Evolutionary conservation across 2,888 invertebrate genomes (phyloP).

Genomic region (Drosophila engyochracea): DNA sequence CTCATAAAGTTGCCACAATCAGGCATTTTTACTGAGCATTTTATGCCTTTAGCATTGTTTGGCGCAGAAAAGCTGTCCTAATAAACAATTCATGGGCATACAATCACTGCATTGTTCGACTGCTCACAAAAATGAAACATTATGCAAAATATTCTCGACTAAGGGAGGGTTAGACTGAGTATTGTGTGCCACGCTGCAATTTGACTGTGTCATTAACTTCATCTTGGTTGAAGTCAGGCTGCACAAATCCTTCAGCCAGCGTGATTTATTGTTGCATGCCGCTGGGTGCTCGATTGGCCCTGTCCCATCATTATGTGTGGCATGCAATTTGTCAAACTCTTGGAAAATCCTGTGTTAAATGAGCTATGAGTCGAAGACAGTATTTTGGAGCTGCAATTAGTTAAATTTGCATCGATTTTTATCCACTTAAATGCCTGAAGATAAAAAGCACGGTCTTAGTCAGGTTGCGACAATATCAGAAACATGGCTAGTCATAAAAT

Average conservation of each 20-base stretch:
- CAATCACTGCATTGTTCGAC: constrained; percentile 36
- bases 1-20: constrained; percentile 2
- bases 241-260: constrained; percentile 28
- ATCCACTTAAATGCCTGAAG: constrained; percentile 6
- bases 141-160: constrained; percentile 28
- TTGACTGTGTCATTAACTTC: constrained; percentile 42
- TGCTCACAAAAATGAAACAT: constrained; percentile 25
- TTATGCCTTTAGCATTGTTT: constrained; percentile 11
- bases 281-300: constrained; percentile 21
- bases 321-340: constrained; percentile 54
- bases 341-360: constrained; percentile 27
- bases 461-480: constrained; percentile 8
- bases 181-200: constrained; percentile 28
- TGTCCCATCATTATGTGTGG: constrained; percentile 36
- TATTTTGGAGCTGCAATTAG: constrained; percentile 36
- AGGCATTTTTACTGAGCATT: background rate
- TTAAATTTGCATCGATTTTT: background rate
- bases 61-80: constrained; percentile 19
- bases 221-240: constrained; percentile 26
- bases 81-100: constrained; percentile 25
- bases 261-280: constrained; percentile 45
- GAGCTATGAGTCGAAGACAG: constrained; percentile 20
- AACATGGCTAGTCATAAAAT: constrained; percentile 23
- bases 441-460: constrained; percentile 3
- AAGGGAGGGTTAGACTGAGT: background rate